Conservation (phyloP, 2,888 invertebrate genomes). For the Cephus pulcher region DNA sequence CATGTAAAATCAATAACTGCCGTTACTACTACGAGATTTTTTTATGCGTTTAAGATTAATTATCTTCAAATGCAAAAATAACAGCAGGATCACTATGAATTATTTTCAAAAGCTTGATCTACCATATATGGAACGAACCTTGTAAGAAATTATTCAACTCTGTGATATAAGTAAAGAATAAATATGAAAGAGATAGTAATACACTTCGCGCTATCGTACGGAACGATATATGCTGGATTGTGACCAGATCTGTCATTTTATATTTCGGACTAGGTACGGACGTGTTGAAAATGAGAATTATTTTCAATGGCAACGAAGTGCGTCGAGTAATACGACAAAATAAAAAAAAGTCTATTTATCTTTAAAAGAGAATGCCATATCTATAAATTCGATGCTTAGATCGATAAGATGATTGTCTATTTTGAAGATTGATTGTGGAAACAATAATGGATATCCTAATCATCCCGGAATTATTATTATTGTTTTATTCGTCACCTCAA, state of each 20-base stretch:
- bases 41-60: not conserved
- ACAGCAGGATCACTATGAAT: not conserved
- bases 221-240: slow-evolving; percentile 27
- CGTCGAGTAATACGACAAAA: not conserved
- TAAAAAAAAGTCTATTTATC: not conserved
- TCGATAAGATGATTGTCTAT: not conserved
- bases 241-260: slow-evolving; percentile 45
- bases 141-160: slow-evolving; percentile 42
- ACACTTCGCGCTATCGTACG: slow-evolving; percentile 32
- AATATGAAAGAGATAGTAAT: slow-evolving; percentile 23
- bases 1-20: slow-evolving; percentile 29
- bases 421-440: not conserved
- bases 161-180: slow-evolving; percentile 47
- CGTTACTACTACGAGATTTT: slow-evolving; percentile 2
- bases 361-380: not conserved
- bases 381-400: not conserved
- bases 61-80: not conserved
- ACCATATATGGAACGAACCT: not conserved
- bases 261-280: slow-evolving; percentile 15
- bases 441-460: not conserved
- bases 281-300: not conserved
- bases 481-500: not conserved
- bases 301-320: not conserved
- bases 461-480: not conserved
- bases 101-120: not conserved